Conservation (phyloP, 2,113 vertebrate species). For the western clawed frog (Xenopus tropicalis) region DNA sequence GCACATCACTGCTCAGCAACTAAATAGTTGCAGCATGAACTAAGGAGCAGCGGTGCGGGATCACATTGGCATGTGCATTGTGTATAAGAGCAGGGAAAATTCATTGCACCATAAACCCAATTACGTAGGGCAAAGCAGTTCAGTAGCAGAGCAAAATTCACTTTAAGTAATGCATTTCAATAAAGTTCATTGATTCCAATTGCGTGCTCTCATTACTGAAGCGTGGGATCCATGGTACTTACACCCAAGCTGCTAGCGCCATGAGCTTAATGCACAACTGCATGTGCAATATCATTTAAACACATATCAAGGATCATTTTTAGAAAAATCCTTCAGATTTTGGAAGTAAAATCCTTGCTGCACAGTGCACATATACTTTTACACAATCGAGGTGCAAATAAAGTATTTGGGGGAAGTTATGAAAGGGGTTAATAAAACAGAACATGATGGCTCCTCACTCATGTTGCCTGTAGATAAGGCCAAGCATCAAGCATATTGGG, state of each 20-base stretch:
- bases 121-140: constrained; percentile 5
- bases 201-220: constrained; percentile 20
- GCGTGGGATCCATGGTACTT: background rate
- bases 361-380: constrained; percentile 10
- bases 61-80: constrained; percentile 11
- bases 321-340: constrained; percentile 1
- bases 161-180: constrained; percentile 10
- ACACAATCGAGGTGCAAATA: constrained; percentile 18
- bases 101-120: constrained; percentile 42
- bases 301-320: background rate
- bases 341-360: background rate
- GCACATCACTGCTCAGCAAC: constrained; percentile 19
- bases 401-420: background rate
- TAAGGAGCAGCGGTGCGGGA: constrained; percentile 22
- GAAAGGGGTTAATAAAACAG: constrained; percentile 38
- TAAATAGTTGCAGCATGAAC: background rate
- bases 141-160: constrained; percentile 19
- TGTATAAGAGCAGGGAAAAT: background rate
- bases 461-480: constrained; percentile 81
- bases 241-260: constrained; percentile 2
- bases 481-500: constrained; percentile 83
- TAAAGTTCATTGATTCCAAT: background rate
- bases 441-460: constrained; percentile 72
- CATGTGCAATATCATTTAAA: constrained; percentile 3
- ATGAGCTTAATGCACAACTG: constrained; percentile 11